Evolutionary conservation across 2,888 invertebrate genomes (phyloP).

Genomic region (Coelogynopora nodosa): DNA sequence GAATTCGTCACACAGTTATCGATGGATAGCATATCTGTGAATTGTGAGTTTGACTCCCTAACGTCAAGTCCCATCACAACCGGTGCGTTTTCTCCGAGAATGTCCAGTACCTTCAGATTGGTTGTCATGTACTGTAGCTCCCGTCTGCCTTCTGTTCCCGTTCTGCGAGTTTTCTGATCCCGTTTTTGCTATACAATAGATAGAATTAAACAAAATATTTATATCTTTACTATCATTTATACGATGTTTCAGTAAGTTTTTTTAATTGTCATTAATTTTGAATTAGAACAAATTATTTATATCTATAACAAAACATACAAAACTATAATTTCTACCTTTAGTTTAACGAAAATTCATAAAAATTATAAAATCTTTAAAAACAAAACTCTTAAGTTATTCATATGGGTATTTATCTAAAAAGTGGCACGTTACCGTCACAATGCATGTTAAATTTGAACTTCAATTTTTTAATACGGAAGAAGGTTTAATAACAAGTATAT

Average conservation of each 20-base stretch:
- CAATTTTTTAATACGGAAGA: not conserved
- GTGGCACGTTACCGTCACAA: not conserved
- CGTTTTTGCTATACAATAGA: not conserved
- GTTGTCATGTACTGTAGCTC: not conserved
- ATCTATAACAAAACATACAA: too few relatives aligned
- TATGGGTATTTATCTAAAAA: too few relatives aligned
- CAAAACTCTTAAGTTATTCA: too few relatives aligned
- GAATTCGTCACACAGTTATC: not conserved
- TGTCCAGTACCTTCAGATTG: conserved; percentile 35
- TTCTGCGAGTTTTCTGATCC: too few relatives aligned
- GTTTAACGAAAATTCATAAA: too few relatives aligned
- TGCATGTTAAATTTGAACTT: not conserved
- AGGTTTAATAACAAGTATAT: not conserved
- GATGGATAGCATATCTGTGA: not conserved
- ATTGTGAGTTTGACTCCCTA: conserved; percentile 26
- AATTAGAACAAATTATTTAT: too few relatives aligned
- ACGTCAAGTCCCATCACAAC: not conserved
- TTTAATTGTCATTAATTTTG: too few relatives aligned
- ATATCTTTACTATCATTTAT: too few relatives aligned
- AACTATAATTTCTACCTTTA: too few relatives aligned
- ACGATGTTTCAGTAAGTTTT: too few relatives aligned
- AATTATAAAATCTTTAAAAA: too few relatives aligned
- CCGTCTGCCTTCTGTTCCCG: conserved; percentile 14
- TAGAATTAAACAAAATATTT: not conserved
- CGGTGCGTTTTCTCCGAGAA: conserved; percentile 35